Conservation (phyloP, 2,888 invertebrate species). For the Rotaria magnacalcarata region DNA sequence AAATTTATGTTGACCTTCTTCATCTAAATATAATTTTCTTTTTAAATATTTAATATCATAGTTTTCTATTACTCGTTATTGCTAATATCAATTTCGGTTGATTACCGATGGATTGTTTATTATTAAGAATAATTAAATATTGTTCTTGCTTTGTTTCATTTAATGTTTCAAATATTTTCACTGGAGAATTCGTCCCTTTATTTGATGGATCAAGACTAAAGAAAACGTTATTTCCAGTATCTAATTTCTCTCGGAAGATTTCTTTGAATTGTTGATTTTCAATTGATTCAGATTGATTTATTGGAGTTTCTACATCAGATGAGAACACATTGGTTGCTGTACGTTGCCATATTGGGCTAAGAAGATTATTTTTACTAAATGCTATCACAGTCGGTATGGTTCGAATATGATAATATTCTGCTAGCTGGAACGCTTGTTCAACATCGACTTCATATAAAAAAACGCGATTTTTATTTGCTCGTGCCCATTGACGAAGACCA, state of each 20-base stretch:
- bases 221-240: neutral
- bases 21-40: neutral
- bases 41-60: no score
- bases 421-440: neutral
- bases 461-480: neutral
- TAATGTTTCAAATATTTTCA: neutral
- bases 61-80: neutral
- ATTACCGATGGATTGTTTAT: neutral
- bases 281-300: neutral
- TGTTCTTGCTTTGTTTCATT: neutral
- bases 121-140: neutral
- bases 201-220: neutral
- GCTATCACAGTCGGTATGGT: neutral
- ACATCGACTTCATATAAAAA: neutral
- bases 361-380: neutral
- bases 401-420: constrained; percentile 24
- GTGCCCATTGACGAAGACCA: neutral
- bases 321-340: neutral
- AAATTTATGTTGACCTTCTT: neutral
- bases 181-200: neutral
- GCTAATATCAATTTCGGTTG: neutral
- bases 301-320: neutral
- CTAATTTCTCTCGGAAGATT: neutral
- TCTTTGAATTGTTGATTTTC: neutral
- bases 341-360: neutral